These are phyloP conservation scores for Sisyra nigra DNA, from an alignment of 2,888 invertebrate species.

Conservation along the genomic window DNA sequence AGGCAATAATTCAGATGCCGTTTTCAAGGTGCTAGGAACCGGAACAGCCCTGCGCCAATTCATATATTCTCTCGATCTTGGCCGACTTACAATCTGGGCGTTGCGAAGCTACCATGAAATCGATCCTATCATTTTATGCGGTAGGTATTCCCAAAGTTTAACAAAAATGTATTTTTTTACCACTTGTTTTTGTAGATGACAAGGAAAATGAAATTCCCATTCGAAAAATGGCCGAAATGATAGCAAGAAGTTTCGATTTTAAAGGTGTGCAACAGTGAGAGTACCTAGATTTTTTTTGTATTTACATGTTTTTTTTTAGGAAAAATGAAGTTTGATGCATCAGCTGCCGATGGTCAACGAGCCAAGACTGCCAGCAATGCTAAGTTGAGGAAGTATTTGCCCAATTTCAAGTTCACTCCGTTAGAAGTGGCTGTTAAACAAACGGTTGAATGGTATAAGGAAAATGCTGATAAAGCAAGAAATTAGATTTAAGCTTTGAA, in stretches of 20 bases:
- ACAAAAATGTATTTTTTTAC: too few relatives aligned
- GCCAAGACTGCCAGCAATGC: slow-evolving; percentile 96
- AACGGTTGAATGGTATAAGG: slow-evolving; percentile 78
- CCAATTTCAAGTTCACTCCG: slow-evolving; percentile 84
- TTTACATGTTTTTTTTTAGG: slow-evolving; percentile 28
- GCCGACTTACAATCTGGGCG: slow-evolving; percentile 81
- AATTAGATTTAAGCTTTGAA: too few relatives aligned
- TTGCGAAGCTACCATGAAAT: slow-evolving; percentile 71
- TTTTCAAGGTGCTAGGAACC: slow-evolving; percentile 75
- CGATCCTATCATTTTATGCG: slow-evolving; percentile 89
- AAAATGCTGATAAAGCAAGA: slow-evolving; percentile 62
- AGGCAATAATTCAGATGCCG: slow-evolving; percentile 29
- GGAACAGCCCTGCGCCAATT: slow-evolving; percentile 92
- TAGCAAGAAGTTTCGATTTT: too few relatives aligned
- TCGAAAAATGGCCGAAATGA: too few relatives aligned
- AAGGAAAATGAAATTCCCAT: too few relatives aligned
- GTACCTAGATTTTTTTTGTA: not conserved
- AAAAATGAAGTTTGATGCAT: slow-evolving; percentile 61
- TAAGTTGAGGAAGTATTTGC: slow-evolving; percentile 62
- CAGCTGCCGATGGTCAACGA: slow-evolving; percentile 87
- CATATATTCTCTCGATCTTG: slow-evolving; percentile 90
- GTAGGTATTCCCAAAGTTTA: too few relatives aligned
- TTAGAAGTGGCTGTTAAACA: slow-evolving; percentile 66
- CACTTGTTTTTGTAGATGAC: too few relatives aligned
- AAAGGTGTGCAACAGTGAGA: too few relatives aligned